Percentiles rank a stretch among this genome's conserved stretches.
phyloP scores from a whole-genome alignment of 2,888 invertebrate genomes.

The Horisme vitalbata region DNA sequence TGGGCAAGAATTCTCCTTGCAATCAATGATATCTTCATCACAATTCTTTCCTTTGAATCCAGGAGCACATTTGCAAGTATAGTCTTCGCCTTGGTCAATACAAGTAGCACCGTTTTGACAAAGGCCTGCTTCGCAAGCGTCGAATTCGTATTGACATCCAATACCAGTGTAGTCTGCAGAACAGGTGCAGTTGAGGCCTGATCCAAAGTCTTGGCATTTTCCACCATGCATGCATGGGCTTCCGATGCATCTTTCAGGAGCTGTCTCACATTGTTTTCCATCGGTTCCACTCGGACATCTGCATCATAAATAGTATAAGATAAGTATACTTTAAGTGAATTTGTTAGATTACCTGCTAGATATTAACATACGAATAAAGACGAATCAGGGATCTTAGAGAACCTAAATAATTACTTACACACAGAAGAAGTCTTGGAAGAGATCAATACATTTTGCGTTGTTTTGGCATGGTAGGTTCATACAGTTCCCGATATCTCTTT shows the following conservation, averaged over 20 bases:
- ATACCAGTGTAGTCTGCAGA: slow-evolving; percentile 92
- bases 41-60: slow-evolving; percentile 92
- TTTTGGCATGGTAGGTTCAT: slow-evolving; percentile 95
- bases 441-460: slow-evolving; percentile 94
- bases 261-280: slow-evolving; percentile 98
- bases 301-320: slow-evolving; percentile 27
- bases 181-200: slow-evolving; percentile 96
- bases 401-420: slow-evolving; percentile 84
- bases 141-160: slow-evolving; percentile 96
- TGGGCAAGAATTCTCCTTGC: slow-evolving; percentile 96
- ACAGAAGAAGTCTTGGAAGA: slow-evolving; percentile 95
- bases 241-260: slow-evolving; percentile 96
- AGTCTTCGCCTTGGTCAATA: slow-evolving; percentile 91
- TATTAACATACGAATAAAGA: too few relatives aligned
- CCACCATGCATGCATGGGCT: slow-evolving; percentile 98
- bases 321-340: not conserved
- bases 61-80: slow-evolving; percentile 92
- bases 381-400: too few relatives aligned
- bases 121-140: slow-evolving; percentile 94
- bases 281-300: slow-evolving; percentile 97
- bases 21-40: slow-evolving; percentile 94
- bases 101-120: slow-evolving; percentile 97
- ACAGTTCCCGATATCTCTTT: slow-evolving; percentile 94
- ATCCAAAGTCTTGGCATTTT: slow-evolving; percentile 97
- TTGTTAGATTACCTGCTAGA: too few relatives aligned